phyloP scores from a whole-genome alignment of 2,888 invertebrate species.

The Ichneumoninae sp. region DNA sequence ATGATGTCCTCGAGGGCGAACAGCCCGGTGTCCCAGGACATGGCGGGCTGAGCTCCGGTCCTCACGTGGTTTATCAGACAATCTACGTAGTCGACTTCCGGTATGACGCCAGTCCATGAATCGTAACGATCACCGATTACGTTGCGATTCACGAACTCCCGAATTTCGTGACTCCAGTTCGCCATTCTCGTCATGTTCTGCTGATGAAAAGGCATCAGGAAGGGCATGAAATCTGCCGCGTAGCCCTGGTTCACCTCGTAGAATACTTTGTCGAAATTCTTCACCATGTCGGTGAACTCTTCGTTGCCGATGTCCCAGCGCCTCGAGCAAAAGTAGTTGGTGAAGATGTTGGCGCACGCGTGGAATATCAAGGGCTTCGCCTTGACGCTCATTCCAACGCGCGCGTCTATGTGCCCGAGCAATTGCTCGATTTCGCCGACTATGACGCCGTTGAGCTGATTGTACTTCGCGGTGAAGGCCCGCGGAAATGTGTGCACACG shows the following conservation, averaged over 20 bases:
- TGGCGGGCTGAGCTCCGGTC: constrained; percentile 82
- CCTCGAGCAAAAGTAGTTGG: constrained; percentile 87
- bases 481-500: constrained; percentile 87
- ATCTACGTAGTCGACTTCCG: constrained; percentile 87
- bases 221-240: constrained; percentile 88
- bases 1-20: constrained; percentile 86
- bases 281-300: constrained; percentile 85
- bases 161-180: constrained; percentile 85
- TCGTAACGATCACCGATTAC: constrained; percentile 85
- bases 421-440: constrained; percentile 82
- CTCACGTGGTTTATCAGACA: constrained; percentile 86
- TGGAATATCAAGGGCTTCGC: constrained; percentile 85
- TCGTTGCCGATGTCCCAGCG: constrained; percentile 84
- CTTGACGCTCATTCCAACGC: constrained; percentile 76
- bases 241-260: constrained; percentile 89
- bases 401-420: constrained; percentile 75
- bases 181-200: constrained; percentile 85
- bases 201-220: constrained; percentile 86
- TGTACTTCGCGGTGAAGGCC: constrained; percentile 86
- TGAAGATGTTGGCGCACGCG: constrained; percentile 87
- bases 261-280: constrained; percentile 88
- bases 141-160: constrained; percentile 85
- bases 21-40: constrained; percentile 86
- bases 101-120: constrained; percentile 77
- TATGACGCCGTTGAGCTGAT: constrained; percentile 85